These are phyloP conservation scores for Salvelinus sp. DNA, from an alignment of 2,113 vertebrate genomes.

Conservation along the genomic window DNA sequence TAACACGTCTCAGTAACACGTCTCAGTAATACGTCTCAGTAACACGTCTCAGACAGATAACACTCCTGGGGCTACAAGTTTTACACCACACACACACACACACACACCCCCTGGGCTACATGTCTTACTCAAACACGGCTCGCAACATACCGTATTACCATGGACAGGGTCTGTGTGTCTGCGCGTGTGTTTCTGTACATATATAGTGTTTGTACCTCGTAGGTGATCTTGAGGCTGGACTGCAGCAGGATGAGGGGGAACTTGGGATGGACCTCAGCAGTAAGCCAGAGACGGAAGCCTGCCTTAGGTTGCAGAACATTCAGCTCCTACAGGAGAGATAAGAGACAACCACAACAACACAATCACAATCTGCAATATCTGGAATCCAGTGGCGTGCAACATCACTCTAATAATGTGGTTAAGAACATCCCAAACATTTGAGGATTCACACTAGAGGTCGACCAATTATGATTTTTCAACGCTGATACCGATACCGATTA, in stretches of 20 bases:
- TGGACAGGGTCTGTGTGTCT: not conserved
- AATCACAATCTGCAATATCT: no score
- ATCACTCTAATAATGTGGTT: not conserved
- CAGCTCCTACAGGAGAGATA: slow-evolving; percentile 79
- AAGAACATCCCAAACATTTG: no score
- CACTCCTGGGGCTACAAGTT: no score
- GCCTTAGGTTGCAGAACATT: slow-evolving; percentile 87
- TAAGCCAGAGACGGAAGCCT: slow-evolving; percentile 95
- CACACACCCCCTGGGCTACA: not conserved
- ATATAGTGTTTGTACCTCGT: slow-evolving; percentile 79
- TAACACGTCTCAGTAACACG: slow-evolving; percentile 45
- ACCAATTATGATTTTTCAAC: no score
- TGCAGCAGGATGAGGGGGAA: slow-evolving; percentile 93
- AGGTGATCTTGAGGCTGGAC: slow-evolving; percentile 95
- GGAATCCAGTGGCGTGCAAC: no score
- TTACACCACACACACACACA: not conserved
- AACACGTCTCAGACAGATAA: slow-evolving; percentile 8
- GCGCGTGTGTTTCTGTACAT: not conserved
- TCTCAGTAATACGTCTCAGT: slow-evolving; percentile 30
- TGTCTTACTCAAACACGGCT: not conserved
- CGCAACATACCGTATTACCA: not conserved
- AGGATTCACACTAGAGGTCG: no score
- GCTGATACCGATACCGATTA: no score
- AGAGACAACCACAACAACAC: slow-evolving; percentile 17
- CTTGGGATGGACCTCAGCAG: slow-evolving; percentile 89